Base-by-base conservation (phyloP, 64 coral and sea anemone genomes). In the Porites australiensis region DNA sequence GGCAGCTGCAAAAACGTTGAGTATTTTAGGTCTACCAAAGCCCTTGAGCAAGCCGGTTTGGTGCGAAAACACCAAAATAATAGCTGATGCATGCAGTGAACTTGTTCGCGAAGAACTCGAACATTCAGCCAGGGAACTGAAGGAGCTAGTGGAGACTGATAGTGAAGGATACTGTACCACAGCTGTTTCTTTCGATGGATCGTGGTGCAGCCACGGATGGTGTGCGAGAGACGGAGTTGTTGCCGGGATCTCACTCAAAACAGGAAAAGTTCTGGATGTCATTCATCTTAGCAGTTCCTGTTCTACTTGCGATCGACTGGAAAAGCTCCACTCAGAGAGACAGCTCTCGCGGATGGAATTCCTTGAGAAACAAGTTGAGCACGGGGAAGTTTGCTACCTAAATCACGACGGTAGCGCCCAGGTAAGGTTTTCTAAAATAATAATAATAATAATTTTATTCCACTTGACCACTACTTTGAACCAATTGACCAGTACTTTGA, bases 201-300 rank as follows among this genome's bases (percentile, higher is more conserved):
- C 74, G 5, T 77, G 74, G 74, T 67, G 79, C 51, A 77, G 45
- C 50, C 11, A 79, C 13, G 90, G 90, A 58, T 96, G 87, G 89
- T 96, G 78, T 10, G 86, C 90, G 27, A 74, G 50, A 45, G 62
- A 96, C 85, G 90, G 74, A 58, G 4, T 81, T 64, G 86, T 96
- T 45, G 89, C 83, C 14, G 94, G 58, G 3, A 88, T 96, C 50
- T 92, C 89, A 14, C 70, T 82, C 10, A 90, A 96, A 16, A 96
- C 90, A 50, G 89, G 77, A 2, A 89, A 96, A 78, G 86, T 92
- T 13, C n/a, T 96, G 18, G 94, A 92, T 71, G 77, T 96, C 11
- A 15, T 87, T 8, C 75, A 91, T 53, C 69, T 88, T 67, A 70
- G 44, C 9, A 79, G 48, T 50, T 86, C 74, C 20, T 95, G 82